Percentiles rank a stretch among this genome's conserved stretches.
Evolutionary conservation across 2,888 invertebrate species (phyloP).

Genomic region (Acrocera orbiculus): DNA sequence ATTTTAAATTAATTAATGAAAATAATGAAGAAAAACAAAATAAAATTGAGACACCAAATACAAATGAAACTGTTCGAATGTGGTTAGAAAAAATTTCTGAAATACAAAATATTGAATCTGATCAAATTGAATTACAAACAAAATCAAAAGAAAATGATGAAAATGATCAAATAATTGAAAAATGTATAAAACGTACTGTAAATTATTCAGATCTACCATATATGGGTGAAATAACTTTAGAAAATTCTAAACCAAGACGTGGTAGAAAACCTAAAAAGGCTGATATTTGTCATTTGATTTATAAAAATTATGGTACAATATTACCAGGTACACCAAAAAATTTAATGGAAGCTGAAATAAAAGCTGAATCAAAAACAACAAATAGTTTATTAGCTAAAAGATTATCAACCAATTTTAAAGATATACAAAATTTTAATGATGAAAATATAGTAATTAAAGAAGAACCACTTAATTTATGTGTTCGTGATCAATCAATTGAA

Average conservation of each 20-base stretch:
- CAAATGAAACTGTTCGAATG: constrained; percentile 49
- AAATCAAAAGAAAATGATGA: constrained; percentile 13
- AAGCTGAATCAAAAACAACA: constrained; percentile 32
- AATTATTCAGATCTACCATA: constrained; percentile 73
- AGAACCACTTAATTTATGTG: constrained; percentile 69
- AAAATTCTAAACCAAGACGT: constrained; percentile 69
- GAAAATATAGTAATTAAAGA: constrained; percentile 31
- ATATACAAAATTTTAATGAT: constrained; percentile 18
- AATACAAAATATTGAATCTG: constrained; percentile 37
- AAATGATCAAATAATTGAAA: constrained; percentile 14
- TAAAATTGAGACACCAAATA: constrained; percentile 17
- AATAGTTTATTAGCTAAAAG: constrained; percentile 46
- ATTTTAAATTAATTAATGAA: constrained; percentile 2
- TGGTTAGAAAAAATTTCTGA: constrained; percentile 62
- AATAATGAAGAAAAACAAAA: background rate
- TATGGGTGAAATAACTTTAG: constrained; percentile 83
- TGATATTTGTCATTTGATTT: constrained; percentile 78
- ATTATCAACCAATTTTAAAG: constrained; percentile 12
- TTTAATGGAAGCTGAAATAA: constrained; percentile 33
- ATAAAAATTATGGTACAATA: constrained; percentile 80
- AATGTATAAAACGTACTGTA: constrained; percentile 33
- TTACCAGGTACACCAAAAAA: constrained; percentile 54
- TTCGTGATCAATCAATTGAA: constrained; percentile 41
- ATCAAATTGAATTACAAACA: constrained; percentile 4
- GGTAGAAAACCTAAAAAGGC: constrained; percentile 84